Conservation (phyloP, 2,113 vertebrate species). For the Oncorhynchus nerka region DNA sequence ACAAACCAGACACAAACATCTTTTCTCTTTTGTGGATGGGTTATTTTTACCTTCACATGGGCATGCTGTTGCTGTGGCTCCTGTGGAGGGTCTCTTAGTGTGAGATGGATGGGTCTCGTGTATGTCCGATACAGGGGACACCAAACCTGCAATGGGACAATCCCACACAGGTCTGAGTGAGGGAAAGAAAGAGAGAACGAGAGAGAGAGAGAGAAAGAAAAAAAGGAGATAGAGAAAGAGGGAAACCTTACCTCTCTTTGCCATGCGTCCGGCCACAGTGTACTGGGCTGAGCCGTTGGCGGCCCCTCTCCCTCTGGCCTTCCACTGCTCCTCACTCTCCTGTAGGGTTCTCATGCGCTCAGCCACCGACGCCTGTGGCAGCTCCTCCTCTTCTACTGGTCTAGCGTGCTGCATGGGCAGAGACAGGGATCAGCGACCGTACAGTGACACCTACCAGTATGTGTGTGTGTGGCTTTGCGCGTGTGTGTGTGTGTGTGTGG, state of each 20-base stretch:
- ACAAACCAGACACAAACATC: background rate
- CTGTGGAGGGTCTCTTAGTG: constrained; percentile 10
- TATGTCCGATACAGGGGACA: constrained; percentile 32
- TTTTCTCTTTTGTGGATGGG: background rate
- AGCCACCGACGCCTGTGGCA: constrained; percentile 5
- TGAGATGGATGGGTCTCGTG: background rate
- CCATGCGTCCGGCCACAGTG: constrained; percentile 6
- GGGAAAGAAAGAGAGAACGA: background rate
- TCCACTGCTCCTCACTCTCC: constrained; percentile 31
- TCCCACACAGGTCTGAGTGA: background rate
- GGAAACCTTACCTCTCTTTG: constrained; percentile 42
- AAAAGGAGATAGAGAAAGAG: background rate
- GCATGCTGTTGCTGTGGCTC: constrained; percentile 2
- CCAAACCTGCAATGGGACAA: constrained; percentile 17
- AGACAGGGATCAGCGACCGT: background rate
- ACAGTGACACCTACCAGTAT: background rate
- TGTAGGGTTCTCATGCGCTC: constrained; percentile 27
- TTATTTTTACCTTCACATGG: constrained; percentile 34
- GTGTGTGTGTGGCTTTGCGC: too few relatives aligned
- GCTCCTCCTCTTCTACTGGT: constrained; percentile 15
- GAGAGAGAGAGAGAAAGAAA: too few relatives aligned
- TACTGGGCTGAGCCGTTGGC: constrained; percentile 20
- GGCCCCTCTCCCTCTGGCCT: constrained; percentile 14
- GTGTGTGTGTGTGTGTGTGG: background rate
- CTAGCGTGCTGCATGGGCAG: constrained; percentile 13